phyloP scores from a whole-genome alignment of 2,797 vertebrate species.

The Parauchenoglanis ngamensis region DNA sequence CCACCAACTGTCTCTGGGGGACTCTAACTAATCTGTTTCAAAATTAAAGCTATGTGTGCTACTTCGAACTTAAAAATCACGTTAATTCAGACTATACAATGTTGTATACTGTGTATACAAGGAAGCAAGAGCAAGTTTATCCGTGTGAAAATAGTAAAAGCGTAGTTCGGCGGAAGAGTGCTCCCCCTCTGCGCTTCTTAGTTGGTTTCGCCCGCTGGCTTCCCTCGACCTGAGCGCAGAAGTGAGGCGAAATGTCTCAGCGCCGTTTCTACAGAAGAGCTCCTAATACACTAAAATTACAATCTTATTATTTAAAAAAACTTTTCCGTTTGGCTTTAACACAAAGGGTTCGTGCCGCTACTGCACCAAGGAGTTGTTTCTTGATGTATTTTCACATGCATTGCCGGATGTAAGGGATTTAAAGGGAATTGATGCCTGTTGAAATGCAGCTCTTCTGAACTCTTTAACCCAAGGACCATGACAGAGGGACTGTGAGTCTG shows the following conservation, averaged over 20 bases:
- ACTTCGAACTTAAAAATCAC: not conserved
- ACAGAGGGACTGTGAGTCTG: not conserved
- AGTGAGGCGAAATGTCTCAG: constrained; percentile 19
- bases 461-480: constrained; percentile 19
- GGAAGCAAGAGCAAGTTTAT: not conserved
- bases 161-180: not conserved
- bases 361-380: not conserved
- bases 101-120: not conserved
- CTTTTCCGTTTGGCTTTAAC: not conserved
- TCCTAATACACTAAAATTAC: not conserved
- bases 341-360: not conserved
- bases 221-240: constrained; percentile 25
- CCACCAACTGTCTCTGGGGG: not conserved
- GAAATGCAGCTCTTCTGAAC: constrained; percentile 23
- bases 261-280: not conserved
- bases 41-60: no score
- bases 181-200: not conserved
- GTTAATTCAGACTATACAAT: rapidly evolving
- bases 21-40: rapidly evolving
- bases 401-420: constrained; percentile 33
- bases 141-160: not conserved
- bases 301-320: not conserved
- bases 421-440: constrained; percentile 3
- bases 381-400: not conserved
- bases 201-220: constrained; percentile 33